A percentile compares a stretch with the other conserved stretches of the same genome.
phyloP scores from a whole-genome alignment of 2,888 invertebrate species.

The Rhynchonema sp. region DNA sequence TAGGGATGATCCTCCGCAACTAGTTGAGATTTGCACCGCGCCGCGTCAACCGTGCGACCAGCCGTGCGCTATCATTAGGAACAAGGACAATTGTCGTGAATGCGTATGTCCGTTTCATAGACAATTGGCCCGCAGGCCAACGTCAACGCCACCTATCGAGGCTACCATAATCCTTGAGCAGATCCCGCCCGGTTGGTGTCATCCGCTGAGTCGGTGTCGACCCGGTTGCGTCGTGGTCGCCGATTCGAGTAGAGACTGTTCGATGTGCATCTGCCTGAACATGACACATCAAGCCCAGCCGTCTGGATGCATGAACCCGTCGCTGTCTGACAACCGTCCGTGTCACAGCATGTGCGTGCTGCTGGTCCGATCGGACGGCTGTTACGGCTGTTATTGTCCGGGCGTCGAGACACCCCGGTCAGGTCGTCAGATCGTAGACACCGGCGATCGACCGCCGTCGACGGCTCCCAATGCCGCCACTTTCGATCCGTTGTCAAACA shows the following conservation, averaged over 20 bases:
- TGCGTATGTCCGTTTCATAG: not conserved
- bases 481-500: no score
- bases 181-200: not conserved
- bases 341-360: not conserved
- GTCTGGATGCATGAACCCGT: not conserved
- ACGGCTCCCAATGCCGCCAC: not conserved
- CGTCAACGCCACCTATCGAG: not conserved
- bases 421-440: no score
- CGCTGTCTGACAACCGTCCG: no score
- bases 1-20: no score
- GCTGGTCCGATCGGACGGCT: not conserved
- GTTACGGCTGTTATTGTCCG: not conserved
- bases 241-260: not conserved
- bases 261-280: not conserved
- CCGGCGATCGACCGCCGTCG: not conserved
- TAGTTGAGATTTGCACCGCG: no score
- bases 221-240: not conserved
- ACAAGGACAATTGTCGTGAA: not conserved
- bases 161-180: not conserved
- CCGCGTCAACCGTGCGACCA: not conserved
- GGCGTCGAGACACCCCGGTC: no score
- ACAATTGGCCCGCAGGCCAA: not conserved
- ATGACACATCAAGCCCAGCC: not conserved
- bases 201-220: not conserved
- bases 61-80: not conserved